These are phyloP conservation scores for Balanococcus diminutus DNA, from an alignment of 2,888 invertebrate species.

Conservation along the genomic window DNA sequence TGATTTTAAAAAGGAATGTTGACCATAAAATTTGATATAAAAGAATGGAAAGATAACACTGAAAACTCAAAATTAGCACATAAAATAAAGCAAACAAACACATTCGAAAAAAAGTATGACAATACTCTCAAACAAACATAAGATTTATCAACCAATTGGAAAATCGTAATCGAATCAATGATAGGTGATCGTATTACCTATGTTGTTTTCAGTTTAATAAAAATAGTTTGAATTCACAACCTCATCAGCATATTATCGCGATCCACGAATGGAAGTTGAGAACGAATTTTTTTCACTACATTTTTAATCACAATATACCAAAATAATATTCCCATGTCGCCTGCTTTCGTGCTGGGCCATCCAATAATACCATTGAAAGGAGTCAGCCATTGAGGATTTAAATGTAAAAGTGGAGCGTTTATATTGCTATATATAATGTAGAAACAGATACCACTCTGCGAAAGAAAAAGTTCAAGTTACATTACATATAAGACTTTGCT, in stretches of 20 bases:
- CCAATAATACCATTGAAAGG: neutral
- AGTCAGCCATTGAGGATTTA: constrained; percentile 31
- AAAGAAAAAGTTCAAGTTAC: neutral
- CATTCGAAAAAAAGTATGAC: constrained; percentile 7
- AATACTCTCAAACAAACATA: neutral
- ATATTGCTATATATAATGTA: constrained; percentile 45
- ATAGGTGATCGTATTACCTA: neutral
- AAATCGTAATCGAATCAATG: neutral
- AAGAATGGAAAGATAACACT: neutral
- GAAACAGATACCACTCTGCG: constrained; percentile 41
- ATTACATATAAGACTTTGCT: neutral
- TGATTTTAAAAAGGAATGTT: neutral
- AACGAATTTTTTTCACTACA: constrained; percentile 38
- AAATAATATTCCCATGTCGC: constrained; percentile 40
- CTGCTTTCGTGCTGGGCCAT: constrained; percentile 32
- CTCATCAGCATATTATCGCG: neutral
- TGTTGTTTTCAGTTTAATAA: neutral
- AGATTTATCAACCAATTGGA: neutral
- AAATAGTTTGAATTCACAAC: neutral
- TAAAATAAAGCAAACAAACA: neutral
- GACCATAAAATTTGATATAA: neutral
- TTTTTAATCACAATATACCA: constrained; percentile 51
- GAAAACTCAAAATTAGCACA: neutral
- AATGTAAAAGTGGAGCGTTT: constrained; percentile 8
- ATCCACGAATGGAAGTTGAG: neutral